Evolutionary conservation across 2,113 vertebrate species (phyloP).

Genomic region (Meles meles): DNA sequence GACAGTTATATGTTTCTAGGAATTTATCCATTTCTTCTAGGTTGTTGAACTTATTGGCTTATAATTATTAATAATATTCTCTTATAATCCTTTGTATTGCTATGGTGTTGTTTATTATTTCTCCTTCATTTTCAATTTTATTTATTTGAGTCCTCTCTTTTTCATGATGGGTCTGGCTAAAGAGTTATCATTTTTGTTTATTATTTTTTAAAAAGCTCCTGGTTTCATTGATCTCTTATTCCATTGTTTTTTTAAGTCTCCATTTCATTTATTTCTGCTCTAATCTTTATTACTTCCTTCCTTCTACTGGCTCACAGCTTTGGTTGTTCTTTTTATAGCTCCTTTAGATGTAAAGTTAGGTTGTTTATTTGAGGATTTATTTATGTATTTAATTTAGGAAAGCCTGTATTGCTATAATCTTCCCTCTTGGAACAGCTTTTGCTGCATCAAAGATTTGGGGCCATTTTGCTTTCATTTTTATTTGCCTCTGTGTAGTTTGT

Average conservation of each 20-base stretch:
- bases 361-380: not conserved
- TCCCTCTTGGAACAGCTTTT: not conserved
- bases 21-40: not conserved
- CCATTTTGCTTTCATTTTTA: not conserved
- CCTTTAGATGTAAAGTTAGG: not conserved
- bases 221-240: not conserved
- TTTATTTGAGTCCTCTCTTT: not conserved
- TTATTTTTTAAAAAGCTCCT: not conserved
- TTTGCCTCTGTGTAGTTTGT: not conserved
- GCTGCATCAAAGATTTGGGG: not conserved
- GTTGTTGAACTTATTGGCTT: not conserved
- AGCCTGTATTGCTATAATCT: not conserved
- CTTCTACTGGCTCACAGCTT: not conserved
- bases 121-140: not conserved
- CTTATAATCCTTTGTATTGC: not conserved
- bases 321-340: not conserved
- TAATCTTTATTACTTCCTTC: not conserved
- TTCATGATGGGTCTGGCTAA: not conserved
- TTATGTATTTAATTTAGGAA: too few relatives aligned
- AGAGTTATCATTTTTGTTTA: not conserved
- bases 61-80: not conserved
- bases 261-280: not conserved
- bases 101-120: not conserved
- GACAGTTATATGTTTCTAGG: not conserved
- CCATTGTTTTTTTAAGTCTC: not conserved